Evolutionary conservation across 2,113 vertebrate species (phyloP).

Genomic region (Setophaga coronata): DNA sequence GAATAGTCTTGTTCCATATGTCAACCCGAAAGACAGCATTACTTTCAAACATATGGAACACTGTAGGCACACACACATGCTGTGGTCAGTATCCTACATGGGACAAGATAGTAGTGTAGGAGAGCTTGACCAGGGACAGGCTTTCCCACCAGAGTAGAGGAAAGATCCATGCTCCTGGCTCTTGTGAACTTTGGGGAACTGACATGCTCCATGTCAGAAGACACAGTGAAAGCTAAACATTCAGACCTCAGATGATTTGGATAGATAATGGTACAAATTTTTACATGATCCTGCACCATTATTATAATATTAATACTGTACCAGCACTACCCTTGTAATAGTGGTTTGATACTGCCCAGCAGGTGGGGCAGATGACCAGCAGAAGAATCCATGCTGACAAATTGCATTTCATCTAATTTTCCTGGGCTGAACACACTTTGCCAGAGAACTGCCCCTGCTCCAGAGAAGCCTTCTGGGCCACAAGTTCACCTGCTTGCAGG

Average conservation of each 20-base stretch:
- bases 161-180: neutral
- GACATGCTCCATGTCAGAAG: neutral
- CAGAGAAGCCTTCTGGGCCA: neutral
- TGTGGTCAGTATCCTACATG: neutral
- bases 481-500: neutral
- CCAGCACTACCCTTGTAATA: neutral
- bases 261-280: neutral
- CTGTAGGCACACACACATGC: neutral
- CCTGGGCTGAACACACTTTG: fast-evolving
- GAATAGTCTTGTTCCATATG: neutral
- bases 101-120: fast-evolving
- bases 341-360: neutral
- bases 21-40: neutral
- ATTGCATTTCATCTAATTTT: neutral
- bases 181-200: neutral
- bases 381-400: neutral
- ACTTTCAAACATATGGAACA: neutral
- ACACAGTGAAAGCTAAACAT: neutral
- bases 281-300: neutral
- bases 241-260: neutral
- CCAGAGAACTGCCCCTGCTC: neutral
- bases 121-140: neutral
- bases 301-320: too few species aligned
- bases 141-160: neutral
- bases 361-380: neutral